Evolutionary conservation across 1,140 invertebrate species (phyloP).

Genomic region (Sitodiplosis mosellana): DNA sequence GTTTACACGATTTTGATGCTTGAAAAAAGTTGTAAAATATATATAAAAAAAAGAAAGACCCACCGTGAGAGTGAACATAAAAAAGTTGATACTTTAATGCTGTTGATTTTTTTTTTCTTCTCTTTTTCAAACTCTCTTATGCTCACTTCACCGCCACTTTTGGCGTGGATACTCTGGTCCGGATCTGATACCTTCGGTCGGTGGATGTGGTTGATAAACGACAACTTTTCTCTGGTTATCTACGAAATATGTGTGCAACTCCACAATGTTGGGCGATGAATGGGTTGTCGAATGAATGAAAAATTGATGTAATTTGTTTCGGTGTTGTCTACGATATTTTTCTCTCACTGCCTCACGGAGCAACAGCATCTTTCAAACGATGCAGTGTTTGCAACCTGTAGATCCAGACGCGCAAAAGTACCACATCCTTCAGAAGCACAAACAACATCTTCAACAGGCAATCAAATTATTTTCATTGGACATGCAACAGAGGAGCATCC

Average conservation of each 20-base stretch:
- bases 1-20: too few relatives aligned
- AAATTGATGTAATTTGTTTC: neutral
- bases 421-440: constrained; percentile 13
- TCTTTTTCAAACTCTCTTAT: too few relatives aligned
- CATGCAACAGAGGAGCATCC: constrained; percentile 25
- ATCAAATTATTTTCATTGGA: constrained; percentile 20
- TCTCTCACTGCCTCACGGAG: neutral
- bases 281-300: neutral
- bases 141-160: too few relatives aligned
- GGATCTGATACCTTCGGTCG: too few relatives aligned
- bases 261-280: neutral
- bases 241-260: neutral
- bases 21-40: too few relatives aligned
- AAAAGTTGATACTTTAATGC: too few relatives aligned
- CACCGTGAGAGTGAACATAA: too few relatives aligned
- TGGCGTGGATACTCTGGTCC: too few relatives aligned
- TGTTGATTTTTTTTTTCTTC: too few relatives aligned
- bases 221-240: neutral
- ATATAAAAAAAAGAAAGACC: too few relatives aligned
- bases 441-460: constrained; percentile 13
- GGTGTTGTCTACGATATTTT: neutral
- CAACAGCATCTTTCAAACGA: constrained; percentile 21
- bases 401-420: constrained; percentile 31
- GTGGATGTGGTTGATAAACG: too few relatives aligned
- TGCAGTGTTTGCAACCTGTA: constrained; percentile 27